Base-by-base conservation (phyloP, 2,888 invertebrate species). In the Dyspetes luteomarginatus region DNA sequence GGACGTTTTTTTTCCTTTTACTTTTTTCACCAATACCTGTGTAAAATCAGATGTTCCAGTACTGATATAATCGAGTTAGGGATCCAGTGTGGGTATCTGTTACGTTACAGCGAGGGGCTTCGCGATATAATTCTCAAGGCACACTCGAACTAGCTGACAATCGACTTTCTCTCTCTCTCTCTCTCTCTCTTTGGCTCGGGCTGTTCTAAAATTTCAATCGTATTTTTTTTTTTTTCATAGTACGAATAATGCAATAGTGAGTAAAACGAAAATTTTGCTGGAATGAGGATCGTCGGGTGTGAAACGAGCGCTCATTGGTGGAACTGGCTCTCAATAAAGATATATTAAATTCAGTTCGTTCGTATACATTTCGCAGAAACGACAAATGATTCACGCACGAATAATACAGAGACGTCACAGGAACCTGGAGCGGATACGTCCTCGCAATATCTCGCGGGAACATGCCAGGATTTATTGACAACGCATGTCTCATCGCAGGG, bases 401-500 rank as follows among this genome's bases (percentile, higher is more conserved):
- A 80, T 41, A 89, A 91, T 84, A 87, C 87, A 75, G 92, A 90
- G 79, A 87, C 84, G 77, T 73, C 85, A 36, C 87, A 89, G 65
- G 92, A 92, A 72, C 84, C 85, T 76, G 79, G 86, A 78, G 78
- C 78, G 15, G 91, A 91, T 58, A 83, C 86, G 24, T 83, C 86
- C 67, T 82, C 84, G 60, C 87, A 83, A 81, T 85, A 83, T 83
- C 82, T 82, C 64, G 78, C 85, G 80, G 87, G 88, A 73, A 68
- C 83, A 45, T 88, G 88, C 86, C 90, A 88, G 82, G 91, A 91
- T 50, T 85, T 88, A 48, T 85, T 89, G 41, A 85, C 86, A 5
- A 83, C 87, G 52, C 90, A 90, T 85, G 89, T 89, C 76, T 79
- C 89, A 55, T 84, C 85, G 0, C 90, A 90, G 82, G 88, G 89